Conservation (phyloP, 2,797 vertebrate genomes). For the Halcyon leucocephala region DNA sequence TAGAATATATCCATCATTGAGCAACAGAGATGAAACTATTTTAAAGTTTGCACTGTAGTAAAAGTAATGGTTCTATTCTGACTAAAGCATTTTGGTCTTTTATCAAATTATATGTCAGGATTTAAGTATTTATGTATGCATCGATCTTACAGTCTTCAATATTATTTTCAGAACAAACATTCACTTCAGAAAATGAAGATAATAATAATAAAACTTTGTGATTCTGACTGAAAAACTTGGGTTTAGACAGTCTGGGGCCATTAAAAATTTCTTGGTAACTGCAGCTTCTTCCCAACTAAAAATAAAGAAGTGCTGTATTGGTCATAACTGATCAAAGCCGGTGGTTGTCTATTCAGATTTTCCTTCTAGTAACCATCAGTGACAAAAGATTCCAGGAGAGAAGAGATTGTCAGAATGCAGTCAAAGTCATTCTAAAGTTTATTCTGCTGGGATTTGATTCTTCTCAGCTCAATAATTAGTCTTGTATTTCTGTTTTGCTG, state of each 20-base stretch:
- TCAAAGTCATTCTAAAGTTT: neutral
- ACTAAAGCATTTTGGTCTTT: neutral
- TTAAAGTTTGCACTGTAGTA: neutral
- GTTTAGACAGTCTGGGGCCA: neutral
- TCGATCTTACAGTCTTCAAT: neutral
- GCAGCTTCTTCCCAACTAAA: neutral
- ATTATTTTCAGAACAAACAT: slow-evolving; percentile 15
- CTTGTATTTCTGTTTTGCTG: neutral
- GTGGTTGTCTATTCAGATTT: neutral
- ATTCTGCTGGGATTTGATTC: neutral
- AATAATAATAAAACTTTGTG: neutral
- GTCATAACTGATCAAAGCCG: neutral
- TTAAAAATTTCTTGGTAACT: neutral
- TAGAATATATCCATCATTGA: neutral
- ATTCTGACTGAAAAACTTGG: neutral
- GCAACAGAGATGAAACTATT: neutral
- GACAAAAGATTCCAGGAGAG: neutral
- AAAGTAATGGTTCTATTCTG: neutral
- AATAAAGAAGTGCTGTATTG: neutral
- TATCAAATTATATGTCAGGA: neutral
- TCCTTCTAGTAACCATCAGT: neutral
- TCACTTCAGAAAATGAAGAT: neutral
- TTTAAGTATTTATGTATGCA: neutral
- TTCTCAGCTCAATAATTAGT: neutral
- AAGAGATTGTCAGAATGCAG: neutral